These are phyloP conservation scores for Enteromius thamalakanensis DNA, from an alignment of 2,797 vertebrate genomes.

Conservation along the genomic window DNA sequence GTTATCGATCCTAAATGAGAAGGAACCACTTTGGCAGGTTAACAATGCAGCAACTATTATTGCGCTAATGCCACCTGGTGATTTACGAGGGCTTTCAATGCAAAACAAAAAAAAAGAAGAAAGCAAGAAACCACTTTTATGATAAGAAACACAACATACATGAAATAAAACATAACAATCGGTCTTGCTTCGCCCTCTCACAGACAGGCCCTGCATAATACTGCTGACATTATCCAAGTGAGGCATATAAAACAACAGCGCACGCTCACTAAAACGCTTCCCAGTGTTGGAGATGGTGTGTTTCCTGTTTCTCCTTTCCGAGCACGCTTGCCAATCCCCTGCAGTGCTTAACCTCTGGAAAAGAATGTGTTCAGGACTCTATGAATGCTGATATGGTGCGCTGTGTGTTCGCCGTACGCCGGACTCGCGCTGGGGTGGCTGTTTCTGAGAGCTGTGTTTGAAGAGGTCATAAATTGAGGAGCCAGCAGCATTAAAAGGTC, in stretches of 20 bases:
- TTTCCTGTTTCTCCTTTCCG: constrained; percentile 51
- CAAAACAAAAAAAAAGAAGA: constrained; percentile 23
- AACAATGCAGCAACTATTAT: constrained; percentile 52
- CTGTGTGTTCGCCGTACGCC: constrained; percentile 22
- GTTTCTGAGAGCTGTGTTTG: constrained; percentile 47
- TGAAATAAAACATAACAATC: constrained; percentile 40
- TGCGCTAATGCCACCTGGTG: constrained; percentile 47
- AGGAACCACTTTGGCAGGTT: constrained; percentile 51
- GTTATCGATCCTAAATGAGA: constrained; percentile 54
- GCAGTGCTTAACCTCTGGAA: constrained; percentile 62
- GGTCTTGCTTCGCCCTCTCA: constrained; percentile 26
- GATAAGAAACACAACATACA: constrained; percentile 47
- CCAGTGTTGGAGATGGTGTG: background rate
- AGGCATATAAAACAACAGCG: constrained; percentile 49
- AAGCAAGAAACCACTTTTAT: constrained; percentile 19
- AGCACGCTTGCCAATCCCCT: constrained; percentile 55
- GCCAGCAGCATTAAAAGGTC: constrained; percentile 58
- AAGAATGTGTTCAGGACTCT: constrained; percentile 57
- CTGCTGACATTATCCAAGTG: constrained; percentile 45
- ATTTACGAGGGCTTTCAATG: constrained; percentile 51
- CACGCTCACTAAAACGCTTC: constrained; percentile 25
- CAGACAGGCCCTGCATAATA: constrained; percentile 44
- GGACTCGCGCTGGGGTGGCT: constrained; percentile 46
- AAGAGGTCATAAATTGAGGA: constrained; percentile 56
- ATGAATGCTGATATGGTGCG: constrained; percentile 60